Conservation (phyloP, 2,113 vertebrate genomes). For the Vanacampus margaritifer region DNA sequence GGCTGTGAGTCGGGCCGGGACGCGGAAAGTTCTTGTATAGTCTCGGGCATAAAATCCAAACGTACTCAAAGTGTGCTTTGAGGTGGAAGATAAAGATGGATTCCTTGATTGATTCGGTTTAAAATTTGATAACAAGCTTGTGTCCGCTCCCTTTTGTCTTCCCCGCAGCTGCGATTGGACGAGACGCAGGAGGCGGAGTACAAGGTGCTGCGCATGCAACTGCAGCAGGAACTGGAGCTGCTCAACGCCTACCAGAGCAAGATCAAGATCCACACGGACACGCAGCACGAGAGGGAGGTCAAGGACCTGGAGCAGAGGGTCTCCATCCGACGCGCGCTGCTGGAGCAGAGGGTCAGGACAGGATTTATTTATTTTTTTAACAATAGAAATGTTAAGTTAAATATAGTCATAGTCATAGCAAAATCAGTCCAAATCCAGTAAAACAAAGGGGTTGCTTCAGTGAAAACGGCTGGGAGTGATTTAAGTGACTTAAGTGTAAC, state of each 20-base stretch:
- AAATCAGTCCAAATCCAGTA: too few relatives aligned
- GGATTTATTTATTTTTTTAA: too few relatives aligned
- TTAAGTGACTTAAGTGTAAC: too few relatives aligned
- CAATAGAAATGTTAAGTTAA: too few relatives aligned
- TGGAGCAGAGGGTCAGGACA: constrained; percentile 88
- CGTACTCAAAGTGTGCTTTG: too few relatives aligned
- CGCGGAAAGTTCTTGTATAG: constrained; percentile 5
- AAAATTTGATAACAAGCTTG: too few relatives aligned
- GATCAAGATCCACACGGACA: constrained; percentile 90
- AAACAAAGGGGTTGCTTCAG: too few relatives aligned
- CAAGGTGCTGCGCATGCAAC: constrained; percentile 85
- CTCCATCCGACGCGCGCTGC: constrained; percentile 85
- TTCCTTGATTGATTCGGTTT: too few relatives aligned
- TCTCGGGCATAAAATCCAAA: constrained; percentile 16
- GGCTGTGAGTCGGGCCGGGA: constrained; percentile 80
- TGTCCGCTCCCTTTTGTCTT: neutral
- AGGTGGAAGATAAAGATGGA: too few relatives aligned
- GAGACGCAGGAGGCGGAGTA: constrained; percentile 91
- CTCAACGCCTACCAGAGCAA: constrained; percentile 93
- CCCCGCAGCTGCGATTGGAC: constrained; percentile 80
- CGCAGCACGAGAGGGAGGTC: constrained; percentile 84
- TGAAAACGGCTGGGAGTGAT: too few relatives aligned
- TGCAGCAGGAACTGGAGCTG: constrained; percentile 89
- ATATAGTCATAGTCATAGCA: too few relatives aligned
- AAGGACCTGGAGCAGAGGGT: constrained; percentile 89